Conservation (phyloP, 2,797 vertebrate genomes). For the Lutra lutra region DNA sequence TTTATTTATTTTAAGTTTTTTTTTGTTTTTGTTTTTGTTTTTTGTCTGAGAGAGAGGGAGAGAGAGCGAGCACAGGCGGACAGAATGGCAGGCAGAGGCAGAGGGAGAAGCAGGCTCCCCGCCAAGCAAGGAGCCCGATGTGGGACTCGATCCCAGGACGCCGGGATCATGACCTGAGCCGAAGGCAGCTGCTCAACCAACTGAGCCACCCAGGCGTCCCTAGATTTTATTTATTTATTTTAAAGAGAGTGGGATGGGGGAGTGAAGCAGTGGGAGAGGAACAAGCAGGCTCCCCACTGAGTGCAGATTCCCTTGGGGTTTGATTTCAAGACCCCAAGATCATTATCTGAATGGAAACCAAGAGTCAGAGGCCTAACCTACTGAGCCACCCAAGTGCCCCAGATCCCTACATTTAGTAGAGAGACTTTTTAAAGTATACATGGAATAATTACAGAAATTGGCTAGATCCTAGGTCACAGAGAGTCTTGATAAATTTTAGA, state of each 20-base stretch:
- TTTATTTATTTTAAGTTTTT: not conserved
- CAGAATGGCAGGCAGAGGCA: too few species aligned
- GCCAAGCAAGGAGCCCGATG: too few species aligned
- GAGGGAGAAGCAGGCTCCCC: too few species aligned
- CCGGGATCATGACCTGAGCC: too few species aligned
- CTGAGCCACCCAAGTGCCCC: not conserved
- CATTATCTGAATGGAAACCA: not conserved
- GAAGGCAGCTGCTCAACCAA: too few species aligned
- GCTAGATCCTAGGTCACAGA: not conserved
- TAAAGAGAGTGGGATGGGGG: not conserved
- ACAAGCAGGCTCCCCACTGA: not conserved
- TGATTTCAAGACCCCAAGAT: not conserved
- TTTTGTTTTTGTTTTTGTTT: too few species aligned
- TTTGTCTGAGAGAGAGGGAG: too few species aligned
- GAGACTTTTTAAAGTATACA: not conserved
- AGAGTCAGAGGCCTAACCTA: not conserved
- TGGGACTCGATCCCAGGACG: too few species aligned
- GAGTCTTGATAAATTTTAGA: not conserved
- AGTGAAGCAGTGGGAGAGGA: not conserved
- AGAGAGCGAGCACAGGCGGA: too few species aligned
- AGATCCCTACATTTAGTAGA: not conserved
- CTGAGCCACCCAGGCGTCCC: too few species aligned
- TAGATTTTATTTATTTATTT: not conserved
- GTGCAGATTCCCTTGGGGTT: not conserved
- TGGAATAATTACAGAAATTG: not conserved